Conservation (phyloP, 2,888 invertebrate genomes). For the Drosophila dives region DNA sequence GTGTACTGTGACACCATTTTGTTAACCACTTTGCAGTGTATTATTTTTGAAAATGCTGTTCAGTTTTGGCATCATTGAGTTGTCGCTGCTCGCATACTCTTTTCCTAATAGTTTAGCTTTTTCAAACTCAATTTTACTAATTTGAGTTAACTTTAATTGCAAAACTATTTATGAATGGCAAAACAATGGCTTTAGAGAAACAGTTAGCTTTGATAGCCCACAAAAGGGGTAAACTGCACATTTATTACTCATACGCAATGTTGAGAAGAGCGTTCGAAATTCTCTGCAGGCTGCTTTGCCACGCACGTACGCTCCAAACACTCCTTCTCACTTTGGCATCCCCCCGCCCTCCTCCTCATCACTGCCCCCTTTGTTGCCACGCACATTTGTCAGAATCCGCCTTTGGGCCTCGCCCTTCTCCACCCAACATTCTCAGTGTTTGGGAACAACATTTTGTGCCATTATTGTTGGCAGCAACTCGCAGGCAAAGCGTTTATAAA, state of each 20-base stretch:
- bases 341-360: background rate
- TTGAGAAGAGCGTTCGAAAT: conserved; percentile 46
- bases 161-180: background rate
- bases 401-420: background rate
- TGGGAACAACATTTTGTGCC: conserved; percentile 59
- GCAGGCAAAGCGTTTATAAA: conserved; percentile 70
- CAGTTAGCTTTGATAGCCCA: conserved; percentile 13
- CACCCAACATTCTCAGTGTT: conserved; percentile 4
- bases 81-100: conserved; percentile 15
- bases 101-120: background rate
- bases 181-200: background rate
- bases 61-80: background rate
- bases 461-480: conserved; percentile 71
- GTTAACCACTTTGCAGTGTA: conserved; percentile 34
- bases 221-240: conserved; percentile 16
- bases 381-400: conserved; percentile 62
- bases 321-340: background rate
- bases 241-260: conserved; percentile 48
- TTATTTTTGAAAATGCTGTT: conserved; percentile 36
- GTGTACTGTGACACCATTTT: conserved; percentile 30
- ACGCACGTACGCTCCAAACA: conserved; percentile 66
- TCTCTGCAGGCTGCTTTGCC: conserved; percentile 57
- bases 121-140: background rate
- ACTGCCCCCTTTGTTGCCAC: conserved; percentile 11
- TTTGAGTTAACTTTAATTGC: background rate